phyloP scores from a whole-genome alignment of 2,888 invertebrate species.

The Macaria notata region DNA sequence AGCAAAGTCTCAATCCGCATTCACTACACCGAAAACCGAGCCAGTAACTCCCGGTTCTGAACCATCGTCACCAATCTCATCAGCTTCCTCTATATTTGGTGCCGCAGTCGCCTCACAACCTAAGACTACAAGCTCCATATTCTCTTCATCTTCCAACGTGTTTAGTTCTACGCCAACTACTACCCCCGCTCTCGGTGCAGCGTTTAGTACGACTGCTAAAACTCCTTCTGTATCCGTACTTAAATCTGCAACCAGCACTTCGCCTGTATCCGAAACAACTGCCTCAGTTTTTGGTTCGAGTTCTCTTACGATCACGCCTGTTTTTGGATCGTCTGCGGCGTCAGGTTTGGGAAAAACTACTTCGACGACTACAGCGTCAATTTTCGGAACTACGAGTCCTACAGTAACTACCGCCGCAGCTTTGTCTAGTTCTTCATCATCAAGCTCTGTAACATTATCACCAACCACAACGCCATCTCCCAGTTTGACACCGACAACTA shows the following conservation, averaged over 20 bases:
- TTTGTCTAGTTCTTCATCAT: background rate
- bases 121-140: conserved; percentile 32
- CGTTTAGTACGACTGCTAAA: background rate
- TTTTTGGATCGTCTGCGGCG: conserved; percentile 17
- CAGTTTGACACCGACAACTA: conserved; percentile 2
- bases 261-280: conserved; percentile 17
- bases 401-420: background rate
- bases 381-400: background rate
- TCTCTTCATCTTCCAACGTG: conserved; percentile 37
- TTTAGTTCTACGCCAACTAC: conserved; percentile 32
- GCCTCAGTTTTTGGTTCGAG: conserved; percentile 9
- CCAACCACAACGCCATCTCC: background rate
- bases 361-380: conserved; percentile 1
- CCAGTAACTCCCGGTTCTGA: conserved; percentile 22
- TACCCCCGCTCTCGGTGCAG: background rate
- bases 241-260: conserved; percentile 21
- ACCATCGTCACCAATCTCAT: conserved; percentile 30
- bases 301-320: conserved; percentile 12
- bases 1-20: conserved; percentile 42
- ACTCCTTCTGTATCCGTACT: conserved; percentile 2
- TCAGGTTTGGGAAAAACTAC: conserved; percentile 3
- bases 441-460: background rate
- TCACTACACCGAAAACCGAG: conserved; percentile 22
- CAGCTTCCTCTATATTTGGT: conserved; percentile 53
- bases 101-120: conserved; percentile 43